phyloP scores from a whole-genome alignment of 2,888 invertebrate species.

The Tinea semifulvella region DNA sequence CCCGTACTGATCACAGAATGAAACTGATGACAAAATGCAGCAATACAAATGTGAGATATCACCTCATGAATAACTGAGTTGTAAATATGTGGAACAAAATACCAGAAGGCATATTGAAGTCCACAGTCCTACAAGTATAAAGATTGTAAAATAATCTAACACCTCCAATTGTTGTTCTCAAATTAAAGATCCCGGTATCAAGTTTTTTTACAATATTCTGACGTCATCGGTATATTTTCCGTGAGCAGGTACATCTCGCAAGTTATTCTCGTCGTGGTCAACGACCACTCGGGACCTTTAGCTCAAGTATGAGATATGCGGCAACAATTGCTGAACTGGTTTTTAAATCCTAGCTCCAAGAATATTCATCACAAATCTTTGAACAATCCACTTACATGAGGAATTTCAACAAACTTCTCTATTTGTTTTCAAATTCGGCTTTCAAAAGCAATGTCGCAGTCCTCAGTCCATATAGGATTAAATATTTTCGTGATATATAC shows the following conservation, averaged over 20 bases:
- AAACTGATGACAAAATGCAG: no score
- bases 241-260: slow-evolving; percentile 38
- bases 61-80: no score
- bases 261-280: slow-evolving; percentile 61
- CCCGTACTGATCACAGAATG: no score
- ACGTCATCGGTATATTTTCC: slow-evolving; percentile 9
- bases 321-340: slow-evolving; percentile 9
- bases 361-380: not conserved
- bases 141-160: no score
- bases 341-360: slow-evolving; percentile 3
- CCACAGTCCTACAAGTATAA: no score
- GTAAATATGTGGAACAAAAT: no score
- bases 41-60: no score
- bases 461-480: not conserved
- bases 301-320: slow-evolving; percentile 4
- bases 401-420: not conserved
- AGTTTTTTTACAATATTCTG: slow-evolving; percentile 3
- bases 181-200: not conserved
- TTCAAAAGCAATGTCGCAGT: not conserved
- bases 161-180: not conserved
- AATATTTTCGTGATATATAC: not conserved
- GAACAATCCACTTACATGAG: no score
- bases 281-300: slow-evolving; percentile 55
- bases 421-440: not conserved
- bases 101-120: no score